Evolutionary conservation across 2,888 invertebrate species (phyloP).

Genomic region (Callimorpha dominula): DNA sequence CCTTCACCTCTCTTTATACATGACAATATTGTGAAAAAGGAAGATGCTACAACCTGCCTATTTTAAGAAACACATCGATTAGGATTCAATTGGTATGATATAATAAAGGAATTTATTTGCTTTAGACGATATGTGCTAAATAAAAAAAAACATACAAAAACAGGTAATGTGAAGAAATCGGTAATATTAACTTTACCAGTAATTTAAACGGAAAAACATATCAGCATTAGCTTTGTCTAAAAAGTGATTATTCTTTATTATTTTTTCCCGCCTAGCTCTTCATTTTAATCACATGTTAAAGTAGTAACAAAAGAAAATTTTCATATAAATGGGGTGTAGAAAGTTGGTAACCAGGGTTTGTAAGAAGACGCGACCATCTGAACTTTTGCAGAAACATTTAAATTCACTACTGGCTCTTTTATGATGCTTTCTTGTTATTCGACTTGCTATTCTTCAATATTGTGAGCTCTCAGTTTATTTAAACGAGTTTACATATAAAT

Average conservation of each 20-base stretch:
- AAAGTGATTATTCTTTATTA: background rate
- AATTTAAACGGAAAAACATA: background rate
- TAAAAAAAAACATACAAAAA: background rate
- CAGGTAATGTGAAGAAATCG: background rate
- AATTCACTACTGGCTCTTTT: conserved; percentile 60
- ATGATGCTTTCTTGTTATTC: conserved; percentile 53
- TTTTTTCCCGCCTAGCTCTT: conserved; percentile 22
- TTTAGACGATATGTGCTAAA: background rate
- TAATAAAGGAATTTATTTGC: too few relatives aligned
- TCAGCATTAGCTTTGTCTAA: background rate
- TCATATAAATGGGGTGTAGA: conserved; percentile 77
- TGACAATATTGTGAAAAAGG: too few relatives aligned
- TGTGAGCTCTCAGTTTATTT: conserved; percentile 25
- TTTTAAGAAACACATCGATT: too few relatives aligned
- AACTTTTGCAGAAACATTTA: conserved; percentile 68
- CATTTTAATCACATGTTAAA: conserved; percentile 49
- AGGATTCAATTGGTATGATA: too few relatives aligned
- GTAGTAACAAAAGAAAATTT: conserved; percentile 63
- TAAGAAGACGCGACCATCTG: conserved; percentile 61
- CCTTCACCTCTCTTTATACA: too few relatives aligned
- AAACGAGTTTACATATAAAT: conserved; percentile 12
- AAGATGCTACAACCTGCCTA: too few relatives aligned
- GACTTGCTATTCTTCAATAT: conserved; percentile 44
- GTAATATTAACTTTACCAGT: too few relatives aligned
- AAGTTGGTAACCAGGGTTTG: conserved; percentile 64